Conservation (phyloP, 2,888 invertebrate genomes). For the Eupithecia centaureata region DNA sequence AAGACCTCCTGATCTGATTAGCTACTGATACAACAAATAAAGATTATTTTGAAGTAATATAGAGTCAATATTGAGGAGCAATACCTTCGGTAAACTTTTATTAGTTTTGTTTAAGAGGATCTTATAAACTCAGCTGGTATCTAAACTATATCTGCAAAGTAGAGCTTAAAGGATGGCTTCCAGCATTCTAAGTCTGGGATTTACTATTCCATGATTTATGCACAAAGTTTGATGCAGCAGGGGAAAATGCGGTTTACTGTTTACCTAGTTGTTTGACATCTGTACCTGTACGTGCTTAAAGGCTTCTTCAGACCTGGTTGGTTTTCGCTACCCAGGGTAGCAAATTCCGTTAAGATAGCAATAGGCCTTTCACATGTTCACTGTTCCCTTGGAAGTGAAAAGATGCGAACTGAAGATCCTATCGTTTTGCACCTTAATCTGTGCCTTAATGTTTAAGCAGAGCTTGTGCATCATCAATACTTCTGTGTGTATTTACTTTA, state of each 20-base stretch:
- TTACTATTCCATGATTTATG: background rate
- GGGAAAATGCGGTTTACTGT: slow-evolving; percentile 3
- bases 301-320: too few relatives aligned
- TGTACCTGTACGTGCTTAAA: background rate
- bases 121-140: slow-evolving; percentile 1
- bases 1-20: slow-evolving; percentile 3
- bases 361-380: background rate
- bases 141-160: background rate
- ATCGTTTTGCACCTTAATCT: background rate
- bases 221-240: background rate
- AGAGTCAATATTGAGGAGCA: slow-evolving; percentile 6
- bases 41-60: background rate
- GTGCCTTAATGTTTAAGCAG: background rate
- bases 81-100: slow-evolving; percentile 3
- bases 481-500: too few relatives aligned
- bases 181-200: background rate
- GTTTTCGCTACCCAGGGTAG: background rate
- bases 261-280: background rate
- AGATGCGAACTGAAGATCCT: background rate
- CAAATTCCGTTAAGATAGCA: background rate
- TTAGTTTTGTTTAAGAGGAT: slow-evolving; percentile 8
- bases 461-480: background rate
- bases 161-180: slow-evolving; percentile 12
- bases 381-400: too few relatives aligned
- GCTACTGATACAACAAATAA: background rate